These are phyloP conservation scores for Morpho helenor DNA, from an alignment of 2,888 invertebrate genomes.

Conservation along the genomic window DNA sequence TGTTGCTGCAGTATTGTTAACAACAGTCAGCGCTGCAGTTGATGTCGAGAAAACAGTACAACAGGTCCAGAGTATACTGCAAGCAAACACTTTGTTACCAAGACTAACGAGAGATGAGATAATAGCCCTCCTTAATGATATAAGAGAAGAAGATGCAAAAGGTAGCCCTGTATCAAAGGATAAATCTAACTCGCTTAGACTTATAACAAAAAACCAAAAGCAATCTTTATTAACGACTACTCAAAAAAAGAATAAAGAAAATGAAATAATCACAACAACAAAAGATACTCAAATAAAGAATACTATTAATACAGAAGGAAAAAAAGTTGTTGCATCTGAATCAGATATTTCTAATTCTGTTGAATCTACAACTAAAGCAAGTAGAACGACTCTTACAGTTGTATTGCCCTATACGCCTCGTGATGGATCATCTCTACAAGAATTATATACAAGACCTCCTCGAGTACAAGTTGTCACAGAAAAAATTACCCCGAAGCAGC, in stretches of 20 bases:
- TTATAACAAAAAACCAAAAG: slow-evolving; percentile 30
- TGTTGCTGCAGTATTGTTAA: slow-evolving; percentile 40
- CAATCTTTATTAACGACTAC: slow-evolving; percentile 24
- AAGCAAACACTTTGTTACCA: slow-evolving; percentile 80
- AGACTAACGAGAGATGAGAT: slow-evolving; percentile 82
- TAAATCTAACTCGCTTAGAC: slow-evolving; percentile 32
- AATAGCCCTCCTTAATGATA: slow-evolving; percentile 82
- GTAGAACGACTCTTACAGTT: slow-evolving; percentile 77
- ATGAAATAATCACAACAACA: slow-evolving; percentile 36
- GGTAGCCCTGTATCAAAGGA: slow-evolving; percentile 43
- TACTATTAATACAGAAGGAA: slow-evolving; percentile 26
- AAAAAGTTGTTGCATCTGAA: slow-evolving; percentile 21
- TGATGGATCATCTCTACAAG: slow-evolving; percentile 78
- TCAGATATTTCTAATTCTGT: slow-evolving; percentile 32
- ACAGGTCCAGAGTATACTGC: slow-evolving; percentile 83
- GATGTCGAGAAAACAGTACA: slow-evolving; percentile 81
- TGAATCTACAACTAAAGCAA: slow-evolving; percentile 51
- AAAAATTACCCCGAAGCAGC: slow-evolving; percentile 47
- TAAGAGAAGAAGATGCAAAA: slow-evolving; percentile 75
- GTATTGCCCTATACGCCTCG: slow-evolving; percentile 82
- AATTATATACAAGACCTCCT: slow-evolving; percentile 83
- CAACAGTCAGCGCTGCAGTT: slow-evolving; percentile 45
- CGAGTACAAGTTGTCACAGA: slow-evolving; percentile 77
- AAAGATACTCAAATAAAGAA: slow-evolving; percentile 1
- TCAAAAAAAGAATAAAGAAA: slow-evolving; percentile 41